These are phyloP conservation scores for Heliconius erato DNA, from an alignment of 2,888 invertebrate genomes.

Conservation along the genomic window DNA sequence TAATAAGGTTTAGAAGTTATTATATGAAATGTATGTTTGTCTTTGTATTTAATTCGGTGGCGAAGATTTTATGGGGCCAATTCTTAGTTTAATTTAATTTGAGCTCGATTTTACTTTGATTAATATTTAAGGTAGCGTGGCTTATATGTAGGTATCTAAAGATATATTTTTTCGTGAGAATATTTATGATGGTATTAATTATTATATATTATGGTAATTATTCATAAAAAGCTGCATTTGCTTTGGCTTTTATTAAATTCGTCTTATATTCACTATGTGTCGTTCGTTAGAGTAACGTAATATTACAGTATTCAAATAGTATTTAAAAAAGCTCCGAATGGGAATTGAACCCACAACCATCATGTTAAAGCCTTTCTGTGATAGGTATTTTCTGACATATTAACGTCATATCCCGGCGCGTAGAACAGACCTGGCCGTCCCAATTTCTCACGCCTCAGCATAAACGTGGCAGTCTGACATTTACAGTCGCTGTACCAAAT, in stretches of 20 bases:
- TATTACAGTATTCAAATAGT: no score
- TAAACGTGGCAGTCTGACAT: slow-evolving; percentile 75
- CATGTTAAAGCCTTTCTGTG: background rate
- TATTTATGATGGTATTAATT: slow-evolving; percentile 56
- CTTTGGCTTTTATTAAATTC: background rate
- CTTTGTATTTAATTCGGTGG: slow-evolving; percentile 44
- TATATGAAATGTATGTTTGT: slow-evolving; percentile 1
- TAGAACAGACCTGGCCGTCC: slow-evolving; percentile 51
- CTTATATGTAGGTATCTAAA: background rate
- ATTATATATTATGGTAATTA: slow-evolving; percentile 42
- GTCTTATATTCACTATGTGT: background rate
- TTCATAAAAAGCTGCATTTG: slow-evolving; percentile 11
- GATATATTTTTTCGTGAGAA: slow-evolving; percentile 41
- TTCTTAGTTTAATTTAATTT: slow-evolving; percentile 71
- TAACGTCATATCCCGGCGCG: slow-evolving; percentile 29
- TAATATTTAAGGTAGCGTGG: slow-evolving; percentile 61
- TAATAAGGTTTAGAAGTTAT: slow-evolving; percentile 19
- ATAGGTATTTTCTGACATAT: background rate
- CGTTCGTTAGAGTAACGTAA: background rate
- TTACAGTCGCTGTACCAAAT: slow-evolving; percentile 59
- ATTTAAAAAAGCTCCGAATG: background rate
- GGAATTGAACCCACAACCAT: background rate
- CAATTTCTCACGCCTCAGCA: slow-evolving; percentile 53
- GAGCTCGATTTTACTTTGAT: slow-evolving; percentile 68
- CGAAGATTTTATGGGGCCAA: slow-evolving; percentile 52